phyloP scores from a whole-genome alignment of 2,797 vertebrate species.

The Acropternis orthonyx region DNA sequence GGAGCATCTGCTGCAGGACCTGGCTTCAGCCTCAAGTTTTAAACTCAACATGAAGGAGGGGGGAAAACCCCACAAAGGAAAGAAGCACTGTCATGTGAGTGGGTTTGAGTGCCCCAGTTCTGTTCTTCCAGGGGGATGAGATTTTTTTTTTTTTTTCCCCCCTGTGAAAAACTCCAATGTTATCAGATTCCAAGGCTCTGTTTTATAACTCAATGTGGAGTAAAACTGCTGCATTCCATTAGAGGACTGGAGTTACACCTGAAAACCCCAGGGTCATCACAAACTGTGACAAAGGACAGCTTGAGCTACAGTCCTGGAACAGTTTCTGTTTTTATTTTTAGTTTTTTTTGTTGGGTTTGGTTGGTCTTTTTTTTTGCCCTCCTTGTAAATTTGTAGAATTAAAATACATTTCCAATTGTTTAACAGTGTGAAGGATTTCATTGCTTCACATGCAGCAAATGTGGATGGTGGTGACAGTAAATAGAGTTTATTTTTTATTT shows the following conservation, averaged over 20 bases:
- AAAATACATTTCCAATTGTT: slow-evolving; percentile 71
- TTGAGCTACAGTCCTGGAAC: slow-evolving; percentile 39
- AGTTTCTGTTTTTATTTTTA: neutral
- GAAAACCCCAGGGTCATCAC: slow-evolving; percentile 40
- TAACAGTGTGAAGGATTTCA: slow-evolving; percentile 24
- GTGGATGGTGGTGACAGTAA: neutral
- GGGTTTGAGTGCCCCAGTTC: neutral
- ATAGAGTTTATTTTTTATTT: slow-evolving; percentile 2
- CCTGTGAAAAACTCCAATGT: neutral
- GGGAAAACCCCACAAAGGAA: neutral
- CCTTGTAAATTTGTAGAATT: slow-evolving; percentile 82
- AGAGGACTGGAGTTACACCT: slow-evolving; percentile 29
- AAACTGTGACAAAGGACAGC: slow-evolving; percentile 22
- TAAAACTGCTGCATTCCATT: slow-evolving; percentile 39
- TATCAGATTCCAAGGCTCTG: slow-evolving; percentile 3
- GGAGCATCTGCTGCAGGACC: slow-evolving; percentile 93
- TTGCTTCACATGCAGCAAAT: slow-evolving; percentile 29
- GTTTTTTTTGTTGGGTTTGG: neutral
- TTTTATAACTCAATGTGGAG: slow-evolving; percentile 4
- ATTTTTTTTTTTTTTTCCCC: neutral
- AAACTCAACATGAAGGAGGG: neutral
- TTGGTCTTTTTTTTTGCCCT: neutral
- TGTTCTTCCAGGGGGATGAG: neutral
- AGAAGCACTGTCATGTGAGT: neutral
- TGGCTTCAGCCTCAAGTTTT: slow-evolving; percentile 98